Conservation (phyloP, 2,113 vertebrate genomes). For the Climacteris rufus region DNA sequence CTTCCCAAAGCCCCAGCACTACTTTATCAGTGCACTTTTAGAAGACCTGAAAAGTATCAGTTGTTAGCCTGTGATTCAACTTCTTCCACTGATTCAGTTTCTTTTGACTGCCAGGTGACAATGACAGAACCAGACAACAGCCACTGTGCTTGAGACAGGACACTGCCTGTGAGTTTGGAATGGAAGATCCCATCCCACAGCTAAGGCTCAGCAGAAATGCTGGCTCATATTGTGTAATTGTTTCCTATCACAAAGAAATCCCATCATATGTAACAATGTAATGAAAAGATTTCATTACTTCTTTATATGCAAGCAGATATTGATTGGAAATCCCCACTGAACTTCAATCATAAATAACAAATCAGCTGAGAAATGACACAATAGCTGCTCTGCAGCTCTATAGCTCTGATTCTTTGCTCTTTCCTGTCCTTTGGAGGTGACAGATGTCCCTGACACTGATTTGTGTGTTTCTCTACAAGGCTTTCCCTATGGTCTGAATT, state of each 20-base stretch:
- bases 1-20: neutral
- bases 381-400: neutral
- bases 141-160: neutral
- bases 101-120: neutral
- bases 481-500: neutral
- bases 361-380: neutral
- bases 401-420: neutral
- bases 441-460: rapidly evolving
- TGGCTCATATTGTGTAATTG: neutral
- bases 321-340: neutral
- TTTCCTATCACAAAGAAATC: neutral
- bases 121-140: neutral
- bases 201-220: neutral
- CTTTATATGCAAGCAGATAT: neutral
- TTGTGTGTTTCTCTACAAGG: neutral
- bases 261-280: rapidly evolving
- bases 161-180: rapidly evolving
- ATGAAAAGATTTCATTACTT: neutral
- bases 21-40: neutral
- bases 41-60: neutral
- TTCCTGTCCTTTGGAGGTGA: neutral
- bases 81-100: neutral
- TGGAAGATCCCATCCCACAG: neutral
- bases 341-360: neutral
- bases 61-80: neutral